Evolutionary conservation across 1,140 invertebrate genomes (phyloP), one percentile per base, ranked within the genome.

Genomic region (Alviniconcha marisindica): DNA sequence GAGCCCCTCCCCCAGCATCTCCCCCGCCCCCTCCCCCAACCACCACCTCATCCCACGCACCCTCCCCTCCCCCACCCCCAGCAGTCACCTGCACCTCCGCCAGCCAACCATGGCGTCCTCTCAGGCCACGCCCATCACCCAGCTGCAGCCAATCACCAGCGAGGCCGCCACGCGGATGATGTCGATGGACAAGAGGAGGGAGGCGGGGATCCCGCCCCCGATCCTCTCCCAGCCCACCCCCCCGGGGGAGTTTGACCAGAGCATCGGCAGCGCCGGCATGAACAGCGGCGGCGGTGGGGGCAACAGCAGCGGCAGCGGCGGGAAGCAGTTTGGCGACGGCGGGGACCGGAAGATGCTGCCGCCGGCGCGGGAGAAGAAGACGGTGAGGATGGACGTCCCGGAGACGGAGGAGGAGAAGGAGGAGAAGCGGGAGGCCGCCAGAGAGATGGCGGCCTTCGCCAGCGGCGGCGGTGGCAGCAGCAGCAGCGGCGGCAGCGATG

Each of bases 11-110:
- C 76, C 84, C 40, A 85, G 60, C 38, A 31, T 56, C 42, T 82
- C 84, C 36, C 80, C 84, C 12, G 51, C 33, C 60, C 81, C 84
- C 24, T 84, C 83, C 60, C 84, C 85, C 48, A 83, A 28, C 66
- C 81, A 40, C 48, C 54, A 71, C 78, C 51, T 36, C 83, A 44
- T 73, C 74, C 38, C 81, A 60, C 56, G 83, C 54, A 51, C 82
- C 38, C 44, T 40, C 60, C 38, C 28, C 56, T 66, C 56, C 24
- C 51, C 81, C 18, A 79, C 81, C 69, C 82, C 82, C 48, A 81
- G 76, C 60, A 28, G 74, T 42, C 56, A 77, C 63, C 63, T 66
- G 28, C 36, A 38, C 63, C 81, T n/a, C 56, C 69, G 42, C 36
- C 36, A 56, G n/a, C 69, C 77, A 3, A 33, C 56, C 78, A 33